Conservation (phyloP, 2,888 invertebrate genomes). For the Autographa gamma region DNA sequence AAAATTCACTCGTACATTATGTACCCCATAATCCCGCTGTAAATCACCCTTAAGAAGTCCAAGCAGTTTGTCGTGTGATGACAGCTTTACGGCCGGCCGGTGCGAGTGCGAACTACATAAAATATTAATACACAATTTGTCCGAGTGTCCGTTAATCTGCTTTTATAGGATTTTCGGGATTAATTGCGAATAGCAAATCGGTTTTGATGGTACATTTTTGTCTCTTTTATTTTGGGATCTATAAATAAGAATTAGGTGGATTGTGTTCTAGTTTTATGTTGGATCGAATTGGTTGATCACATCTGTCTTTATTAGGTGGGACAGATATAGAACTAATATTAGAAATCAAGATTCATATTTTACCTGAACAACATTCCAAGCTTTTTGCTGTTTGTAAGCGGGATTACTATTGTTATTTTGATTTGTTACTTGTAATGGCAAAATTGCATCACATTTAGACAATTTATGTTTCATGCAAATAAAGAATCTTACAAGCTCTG, state of each 20-base stretch:
- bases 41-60: slow-evolving; percentile 86
- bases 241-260: slow-evolving; percentile 46
- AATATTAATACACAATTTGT: slow-evolving; percentile 89
- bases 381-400: too few species aligned
- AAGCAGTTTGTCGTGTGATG: slow-evolving; percentile 84
- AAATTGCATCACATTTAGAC: too few species aligned
- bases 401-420: too few species aligned
- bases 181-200: slow-evolving; percentile 71
- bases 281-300: not conserved
- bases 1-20: slow-evolving; percentile 57
- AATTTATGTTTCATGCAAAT: too few species aligned
- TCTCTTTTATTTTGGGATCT: slow-evolving; percentile 43
- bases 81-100: slow-evolving; percentile 82
- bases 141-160: slow-evolving; percentile 86
- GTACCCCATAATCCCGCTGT: slow-evolving; percentile 78
- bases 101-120: slow-evolving; percentile 83
- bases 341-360: too few species aligned
- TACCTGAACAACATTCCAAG: too few species aligned
- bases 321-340: too few species aligned
- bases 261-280: slow-evolving; percentile 1
- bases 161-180: slow-evolving; percentile 83
- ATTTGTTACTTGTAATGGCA: too few species aligned
- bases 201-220: slow-evolving; percentile 45
- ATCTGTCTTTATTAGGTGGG: not conserved
- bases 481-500: too few species aligned